Evolutionary conservation across 2,797 vertebrate genomes (phyloP).

Genomic region (Poeciliopsis turneri): DNA sequence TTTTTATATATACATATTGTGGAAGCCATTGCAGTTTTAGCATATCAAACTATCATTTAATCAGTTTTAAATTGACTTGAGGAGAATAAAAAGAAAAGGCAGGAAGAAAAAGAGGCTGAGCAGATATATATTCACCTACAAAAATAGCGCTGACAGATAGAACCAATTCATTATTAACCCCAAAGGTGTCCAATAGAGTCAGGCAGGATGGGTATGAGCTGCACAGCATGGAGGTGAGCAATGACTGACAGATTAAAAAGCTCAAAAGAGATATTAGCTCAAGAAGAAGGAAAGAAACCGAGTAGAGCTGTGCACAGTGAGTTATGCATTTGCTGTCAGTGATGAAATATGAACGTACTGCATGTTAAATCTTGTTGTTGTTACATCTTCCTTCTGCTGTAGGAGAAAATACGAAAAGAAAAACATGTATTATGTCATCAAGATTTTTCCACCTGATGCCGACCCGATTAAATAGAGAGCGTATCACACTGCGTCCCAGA

Average conservation of each 20-base stretch:
- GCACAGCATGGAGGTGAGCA: neutral
- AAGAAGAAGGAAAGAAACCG: neutral
- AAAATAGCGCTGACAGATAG: neutral
- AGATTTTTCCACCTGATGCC: neutral
- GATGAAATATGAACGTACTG: neutral
- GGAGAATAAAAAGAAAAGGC: neutral
- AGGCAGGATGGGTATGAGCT: neutral
- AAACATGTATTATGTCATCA: neutral
- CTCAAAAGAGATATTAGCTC: neutral
- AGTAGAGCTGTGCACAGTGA: neutral
- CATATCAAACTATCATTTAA: neutral
- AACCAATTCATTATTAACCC: neutral
- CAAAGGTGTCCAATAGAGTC: conserved; percentile 7
- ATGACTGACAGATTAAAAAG: conserved; percentile 12
- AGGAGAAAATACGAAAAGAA: neutral
- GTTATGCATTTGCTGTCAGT: neutral
- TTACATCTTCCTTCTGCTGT: neutral
- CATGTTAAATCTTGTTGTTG: neutral
- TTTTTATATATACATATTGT: neutral
- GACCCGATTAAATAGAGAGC: neutral
- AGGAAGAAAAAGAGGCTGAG: neutral
- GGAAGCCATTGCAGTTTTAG: neutral
- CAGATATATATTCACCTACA: neutral
- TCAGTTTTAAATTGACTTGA: neutral
- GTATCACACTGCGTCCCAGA: neutral